A percentile compares a stretch with the other conserved stretches of the same genome.
Evolutionary conservation across 2,113 vertebrate genomes (phyloP).

Genomic region (Gobiocypris rarus): DNA sequence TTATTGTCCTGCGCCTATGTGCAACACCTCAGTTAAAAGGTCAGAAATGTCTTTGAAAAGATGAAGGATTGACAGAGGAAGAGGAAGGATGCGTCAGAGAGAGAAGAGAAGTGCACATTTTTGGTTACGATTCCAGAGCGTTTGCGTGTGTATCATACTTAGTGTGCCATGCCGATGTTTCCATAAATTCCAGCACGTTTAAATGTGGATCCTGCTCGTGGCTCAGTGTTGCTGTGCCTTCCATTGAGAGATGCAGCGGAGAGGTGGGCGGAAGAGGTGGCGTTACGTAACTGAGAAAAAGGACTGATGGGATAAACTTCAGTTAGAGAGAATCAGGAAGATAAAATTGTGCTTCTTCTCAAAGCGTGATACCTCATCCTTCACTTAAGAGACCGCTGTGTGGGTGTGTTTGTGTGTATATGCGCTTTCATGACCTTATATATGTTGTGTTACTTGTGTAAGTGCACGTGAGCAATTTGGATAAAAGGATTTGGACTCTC

Average conservation of each 20-base stretch:
- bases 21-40: conserved; percentile 14
- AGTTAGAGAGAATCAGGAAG: conserved; percentile 28
- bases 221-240: conserved; percentile 25
- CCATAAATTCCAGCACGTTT: conserved; percentile 4
- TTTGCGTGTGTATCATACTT: background rate
- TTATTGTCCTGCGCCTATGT: background rate
- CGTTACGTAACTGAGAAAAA: conserved; percentile 49
- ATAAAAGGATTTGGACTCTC: background rate
- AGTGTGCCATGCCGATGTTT: background rate
- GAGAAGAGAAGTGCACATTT: background rate
- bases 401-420: conserved; percentile 15
- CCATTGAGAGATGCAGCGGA: conserved; percentile 53
- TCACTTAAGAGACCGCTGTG: conserved; percentile 15
- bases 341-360: conserved; percentile 21
- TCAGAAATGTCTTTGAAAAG: conserved; percentile 12
- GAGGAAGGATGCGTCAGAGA: background rate
- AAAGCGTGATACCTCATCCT: conserved; percentile 3
- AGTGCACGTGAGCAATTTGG: background rate
- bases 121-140: background rate
- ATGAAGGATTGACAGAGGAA: background rate
- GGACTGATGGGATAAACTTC: conserved; percentile 47
- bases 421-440: background rate
- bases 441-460: background rate
- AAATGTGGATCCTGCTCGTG: conserved; percentile 10
- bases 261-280: conserved; percentile 47